Evolutionary conservation across 2,113 vertebrate species (phyloP), one percentile per base, ranked within the genome.

Genomic region (Orthochromis malagaraziensis): DNA sequence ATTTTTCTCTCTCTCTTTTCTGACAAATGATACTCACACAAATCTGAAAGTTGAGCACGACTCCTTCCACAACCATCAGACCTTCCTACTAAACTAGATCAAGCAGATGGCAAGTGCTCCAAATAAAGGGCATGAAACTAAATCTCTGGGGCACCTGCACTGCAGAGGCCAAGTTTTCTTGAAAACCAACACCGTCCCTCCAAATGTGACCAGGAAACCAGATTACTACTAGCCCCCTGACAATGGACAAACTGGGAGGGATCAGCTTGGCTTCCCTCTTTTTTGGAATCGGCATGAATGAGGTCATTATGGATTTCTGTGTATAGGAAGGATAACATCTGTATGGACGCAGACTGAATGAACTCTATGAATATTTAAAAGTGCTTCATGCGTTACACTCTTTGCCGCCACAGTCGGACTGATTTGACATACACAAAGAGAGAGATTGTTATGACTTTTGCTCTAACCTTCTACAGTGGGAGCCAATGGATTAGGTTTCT

Each of bases 41-140:
- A 82, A 89, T 87, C 81, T 90, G 85, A 90, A 92, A 84, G 91
- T 55, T 65, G 81, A 91, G 85, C 82, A 55, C 2, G 51, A 88
- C 26, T 92, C 81, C 51, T 84, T 84, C 88, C 73, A 80, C 85
- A 35, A 86, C 40, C 40, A 79, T 45, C 73, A 49, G 82, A 88
- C 83, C 90, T 83, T 11, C 87, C 75, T 79, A 80, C 87, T 84
- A 16, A 89, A 87, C 86, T 60, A 83, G 89, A 93, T 89, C 87
- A 86, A 88, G 92, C 93, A 95, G 95, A 95, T 95, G 95, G 95
- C 90, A 91, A 93, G 86, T 93, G 91, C 88, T 87, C 80, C 21
- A 35, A 82, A 93, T 93, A 94, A 94, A 95, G 88, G 89, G 26
- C 90, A 82, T 93, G 95, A 93, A 95, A 95, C 89, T 83, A 29